A percentile compares a stretch with the other conserved stretches of the same genome.
These are phyloP conservation scores for Pseudomugil tenellus DNA, from an alignment of 2,797 vertebrate species.

Conservation along the genomic window DNA sequence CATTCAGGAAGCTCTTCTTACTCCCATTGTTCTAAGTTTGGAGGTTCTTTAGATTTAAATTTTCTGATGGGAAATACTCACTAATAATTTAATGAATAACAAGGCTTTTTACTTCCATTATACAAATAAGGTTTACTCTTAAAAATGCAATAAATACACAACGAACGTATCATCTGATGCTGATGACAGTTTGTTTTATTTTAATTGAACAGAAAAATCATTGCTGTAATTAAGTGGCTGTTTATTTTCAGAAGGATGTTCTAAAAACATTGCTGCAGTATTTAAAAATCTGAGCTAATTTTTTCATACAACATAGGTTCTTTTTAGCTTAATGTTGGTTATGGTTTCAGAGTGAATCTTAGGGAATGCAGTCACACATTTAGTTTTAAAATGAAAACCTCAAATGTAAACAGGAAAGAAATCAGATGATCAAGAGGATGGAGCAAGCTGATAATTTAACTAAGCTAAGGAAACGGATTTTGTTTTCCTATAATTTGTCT, in stretches of 20 bases:
- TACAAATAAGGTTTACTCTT: background rate
- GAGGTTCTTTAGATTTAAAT: background rate
- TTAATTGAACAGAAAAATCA: background rate
- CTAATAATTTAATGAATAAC: background rate
- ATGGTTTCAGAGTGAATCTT: background rate
- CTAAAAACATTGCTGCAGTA: background rate
- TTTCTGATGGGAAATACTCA: background rate
- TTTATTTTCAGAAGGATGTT: background rate
- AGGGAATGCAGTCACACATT: background rate
- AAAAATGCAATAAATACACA: background rate
- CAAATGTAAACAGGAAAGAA: background rate
- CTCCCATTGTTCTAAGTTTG: background rate
- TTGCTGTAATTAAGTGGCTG: background rate
- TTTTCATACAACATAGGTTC: background rate
- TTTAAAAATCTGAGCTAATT: background rate
- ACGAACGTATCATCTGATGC: background rate
- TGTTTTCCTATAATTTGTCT: background rate
- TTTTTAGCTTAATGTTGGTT: background rate
- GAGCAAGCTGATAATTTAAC: background rate
- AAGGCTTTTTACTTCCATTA: background rate
- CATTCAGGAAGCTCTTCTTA: slow-evolving; percentile 11
- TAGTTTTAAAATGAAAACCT: background rate
- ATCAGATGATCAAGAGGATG: background rate
- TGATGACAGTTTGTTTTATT: background rate
- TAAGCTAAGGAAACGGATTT: background rate